Conservation (phyloP, 37 sponge, comb jelly and placozoan species). For the Beroe ovata region DNA sequence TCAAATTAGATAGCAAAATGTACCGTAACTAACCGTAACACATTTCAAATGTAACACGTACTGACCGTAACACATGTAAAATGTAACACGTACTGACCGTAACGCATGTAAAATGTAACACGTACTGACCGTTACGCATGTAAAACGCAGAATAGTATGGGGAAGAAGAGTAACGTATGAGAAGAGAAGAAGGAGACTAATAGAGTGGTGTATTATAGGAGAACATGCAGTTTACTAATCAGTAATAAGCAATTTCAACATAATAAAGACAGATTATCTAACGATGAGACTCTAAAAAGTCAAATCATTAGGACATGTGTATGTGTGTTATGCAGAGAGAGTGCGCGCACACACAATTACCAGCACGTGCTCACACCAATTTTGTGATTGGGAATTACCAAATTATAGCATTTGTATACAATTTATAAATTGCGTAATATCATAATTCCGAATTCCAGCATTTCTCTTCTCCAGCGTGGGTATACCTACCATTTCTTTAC, state of each 20-base stretch:
- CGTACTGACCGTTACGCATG: no score
- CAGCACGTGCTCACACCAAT: constrained; percentile 1
- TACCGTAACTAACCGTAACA: no score
- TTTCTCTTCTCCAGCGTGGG: background rate
- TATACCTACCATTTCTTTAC: background rate
- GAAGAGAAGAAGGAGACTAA: no score
- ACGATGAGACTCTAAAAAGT: constrained; percentile 34
- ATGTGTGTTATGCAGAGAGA: background rate
- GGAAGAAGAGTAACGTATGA: no score
- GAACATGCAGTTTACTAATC: background rate
- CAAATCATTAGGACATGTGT: background rate
- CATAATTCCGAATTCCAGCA: constrained; percentile 9
- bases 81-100: no score
- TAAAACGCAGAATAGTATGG: no score
- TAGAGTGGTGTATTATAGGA: no score
- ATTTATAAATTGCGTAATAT: constrained; percentile 34
- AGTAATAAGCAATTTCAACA: constrained; percentile 38
- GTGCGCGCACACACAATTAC: no score
- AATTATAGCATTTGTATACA: constrained; percentile 36
- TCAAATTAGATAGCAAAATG: no score
- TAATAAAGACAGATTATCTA: constrained; percentile 19
- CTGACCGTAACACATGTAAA: no score
- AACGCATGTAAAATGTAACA: no score
- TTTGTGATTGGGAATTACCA: background rate
- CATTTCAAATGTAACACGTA: no score